Conservation (phyloP, 2,113 vertebrate species). For the Cercocebus atys region DNA sequence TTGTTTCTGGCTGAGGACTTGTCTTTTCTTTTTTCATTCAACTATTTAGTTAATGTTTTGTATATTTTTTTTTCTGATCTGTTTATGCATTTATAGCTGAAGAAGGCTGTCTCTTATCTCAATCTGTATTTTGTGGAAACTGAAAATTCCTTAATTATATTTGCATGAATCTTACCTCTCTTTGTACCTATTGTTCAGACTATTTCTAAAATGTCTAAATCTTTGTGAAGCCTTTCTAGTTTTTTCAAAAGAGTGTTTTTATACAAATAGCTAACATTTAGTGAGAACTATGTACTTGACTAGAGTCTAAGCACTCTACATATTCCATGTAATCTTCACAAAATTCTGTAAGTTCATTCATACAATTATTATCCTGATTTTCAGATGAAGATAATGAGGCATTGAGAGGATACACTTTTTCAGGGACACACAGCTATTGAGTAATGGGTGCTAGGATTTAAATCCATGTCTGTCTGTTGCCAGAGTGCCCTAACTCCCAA, state of each 20-base stretch:
- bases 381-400: not conserved
- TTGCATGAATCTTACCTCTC: not conserved
- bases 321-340: not conserved
- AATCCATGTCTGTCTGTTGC: not conserved
- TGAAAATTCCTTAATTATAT: not conserved
- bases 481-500: not conserved
- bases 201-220: not conserved
- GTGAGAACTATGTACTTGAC: not conserved
- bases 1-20: not conserved
- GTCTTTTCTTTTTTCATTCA: not conserved
- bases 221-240: not conserved
- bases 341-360: not conserved
- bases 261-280: not conserved
- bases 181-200: not conserved
- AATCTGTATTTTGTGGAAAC: not conserved
- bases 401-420: not conserved
- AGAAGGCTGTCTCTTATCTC: not conserved
- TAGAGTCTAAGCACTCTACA: not conserved
- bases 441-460: not conserved
- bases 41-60: not conserved
- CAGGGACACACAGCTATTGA: not conserved
- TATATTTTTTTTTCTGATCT: not conserved
- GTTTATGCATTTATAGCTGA: not conserved
- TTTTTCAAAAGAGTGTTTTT: not conserved
- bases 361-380: not conserved